Base-by-base conservation (phyloP, 2,113 vertebrate genomes). In the Chaetodon trifascialis region DNA sequence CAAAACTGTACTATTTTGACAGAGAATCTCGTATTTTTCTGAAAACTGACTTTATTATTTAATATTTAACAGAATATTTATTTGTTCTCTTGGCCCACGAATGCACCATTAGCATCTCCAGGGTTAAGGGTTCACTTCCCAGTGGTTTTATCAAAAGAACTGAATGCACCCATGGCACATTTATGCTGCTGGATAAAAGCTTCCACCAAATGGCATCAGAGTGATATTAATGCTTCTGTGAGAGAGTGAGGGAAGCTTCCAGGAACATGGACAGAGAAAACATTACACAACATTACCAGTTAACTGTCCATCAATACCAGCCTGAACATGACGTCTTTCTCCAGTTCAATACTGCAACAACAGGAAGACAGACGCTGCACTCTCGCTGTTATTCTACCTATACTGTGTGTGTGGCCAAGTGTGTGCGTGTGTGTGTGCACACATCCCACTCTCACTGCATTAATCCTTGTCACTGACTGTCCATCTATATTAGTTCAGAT, bases 231-330 rank as follows among this genome's bases (percentile, higher is more conserved):
- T 52, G 51, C 59, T 77, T 23, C 21, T 56, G 25, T 40, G 36
- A n/a, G 47, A 77, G 65, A 54, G 69, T 3, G 71, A 79, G 66
- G 25, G 34, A 59, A 75, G 73, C 82, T 88, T 90, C 84, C 84
- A 87, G 85, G 84, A 88, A 90, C 62, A 58, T 44, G 1, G 49
- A 72, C 63, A 30, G 56, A 21, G 55, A 88, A 68, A 84, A 73
- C 79, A 90, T 84, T 66, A 86, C 74, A 73, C 58, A 75, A 11
- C 78, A 88, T 83, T 91, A 91, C 79, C 84, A 78, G 85, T 69
- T 75, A 85, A 64, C 56, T 66, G 49, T 80, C 71, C 42, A 40
- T 91, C 87, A 76, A 89, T 83, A 89, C 65, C 73, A 80, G 60
- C 68, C 68, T 66, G 79, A 49, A 74, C 55, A 30, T 60, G 59